Conservation (phyloP, 2,888 invertebrate species). For the Branchellion lobata region DNA sequence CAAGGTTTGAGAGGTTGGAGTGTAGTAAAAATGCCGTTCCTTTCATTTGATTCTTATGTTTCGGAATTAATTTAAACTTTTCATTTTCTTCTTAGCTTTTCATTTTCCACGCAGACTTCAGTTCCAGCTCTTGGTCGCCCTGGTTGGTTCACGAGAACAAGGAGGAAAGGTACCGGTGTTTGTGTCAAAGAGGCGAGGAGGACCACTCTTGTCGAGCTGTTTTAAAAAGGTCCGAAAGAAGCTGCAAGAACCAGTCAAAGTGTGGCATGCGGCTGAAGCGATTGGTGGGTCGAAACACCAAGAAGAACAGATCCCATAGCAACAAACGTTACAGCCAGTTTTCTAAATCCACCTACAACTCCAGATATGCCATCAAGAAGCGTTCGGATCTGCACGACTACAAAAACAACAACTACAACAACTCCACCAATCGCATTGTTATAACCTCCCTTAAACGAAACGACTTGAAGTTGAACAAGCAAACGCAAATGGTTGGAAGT, state of each 20-base stretch:
- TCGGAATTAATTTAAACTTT: too few relatives aligned
- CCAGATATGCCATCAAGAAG: background rate
- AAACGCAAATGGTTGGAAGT: too few relatives aligned
- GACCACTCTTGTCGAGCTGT: background rate
- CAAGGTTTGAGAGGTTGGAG: too few relatives aligned
- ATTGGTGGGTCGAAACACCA: background rate
- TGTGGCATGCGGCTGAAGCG: slow-evolving; percentile 20
- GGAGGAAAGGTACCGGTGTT: slow-evolving; percentile 28
- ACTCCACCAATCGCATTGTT: too few relatives aligned
- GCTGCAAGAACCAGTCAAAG: background rate
- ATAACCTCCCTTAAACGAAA: too few relatives aligned
- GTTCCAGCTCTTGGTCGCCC: background rate
- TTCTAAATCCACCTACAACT: background rate
- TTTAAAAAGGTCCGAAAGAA: slow-evolving; percentile 17
- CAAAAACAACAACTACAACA: background rate
- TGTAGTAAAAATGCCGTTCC: too few relatives aligned
- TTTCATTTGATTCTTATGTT: too few relatives aligned
- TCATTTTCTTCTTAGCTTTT: too few relatives aligned
- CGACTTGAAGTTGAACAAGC: background rate
- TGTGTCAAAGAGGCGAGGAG: background rate
- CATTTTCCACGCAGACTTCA: slow-evolving; percentile 4
- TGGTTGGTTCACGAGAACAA: slow-evolving; percentile 12
- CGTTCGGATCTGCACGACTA: background rate
- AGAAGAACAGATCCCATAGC: background rate
- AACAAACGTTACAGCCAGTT: background rate